phyloP scores from a whole-genome alignment of 37 sponge, comb jelly and placozoan species.

The Corticium candelabrum region DNA sequence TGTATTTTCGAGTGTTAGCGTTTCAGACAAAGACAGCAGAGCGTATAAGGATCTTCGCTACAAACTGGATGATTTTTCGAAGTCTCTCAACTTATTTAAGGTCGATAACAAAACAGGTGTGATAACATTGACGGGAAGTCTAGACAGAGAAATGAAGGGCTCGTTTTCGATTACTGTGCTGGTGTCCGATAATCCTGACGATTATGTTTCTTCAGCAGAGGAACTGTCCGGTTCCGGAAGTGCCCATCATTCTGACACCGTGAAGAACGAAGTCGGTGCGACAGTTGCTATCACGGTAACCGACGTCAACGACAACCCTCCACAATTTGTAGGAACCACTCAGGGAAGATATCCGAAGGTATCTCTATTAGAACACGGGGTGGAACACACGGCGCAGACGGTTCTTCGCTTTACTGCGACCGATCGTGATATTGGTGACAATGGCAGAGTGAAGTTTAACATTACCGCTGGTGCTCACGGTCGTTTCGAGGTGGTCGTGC shows the following conservation, averaged over 20 bases:
- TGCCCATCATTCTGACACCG: not conserved
- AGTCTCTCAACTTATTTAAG: not conserved
- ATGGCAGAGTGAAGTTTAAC: not conserved
- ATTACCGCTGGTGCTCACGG: not conserved
- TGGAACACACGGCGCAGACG: not conserved
- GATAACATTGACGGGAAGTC: not conserved
- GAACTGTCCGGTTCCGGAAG: not conserved
- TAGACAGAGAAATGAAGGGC: not conserved
- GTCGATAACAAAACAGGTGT: not conserved
- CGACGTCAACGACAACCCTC: conserved; percentile 8
- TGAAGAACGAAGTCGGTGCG: not conserved
- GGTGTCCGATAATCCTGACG: not conserved
- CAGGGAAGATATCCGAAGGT: not conserved
- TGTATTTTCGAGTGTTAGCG: not conserved
- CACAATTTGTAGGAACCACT: not conserved
- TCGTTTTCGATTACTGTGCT: not conserved
- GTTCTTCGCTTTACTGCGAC: not conserved
- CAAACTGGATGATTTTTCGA: not conserved
- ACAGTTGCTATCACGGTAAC: not conserved
- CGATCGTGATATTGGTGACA: not conserved
- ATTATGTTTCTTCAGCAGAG: not conserved
- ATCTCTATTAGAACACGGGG: not conserved
- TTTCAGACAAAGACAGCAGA: not conserved
- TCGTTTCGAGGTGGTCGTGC: not conserved
- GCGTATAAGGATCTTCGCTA: not conserved